phyloP scores from a whole-genome alignment of 2,113 vertebrate genomes.

The Rhegmatorhina hoffmannsi region DNA sequence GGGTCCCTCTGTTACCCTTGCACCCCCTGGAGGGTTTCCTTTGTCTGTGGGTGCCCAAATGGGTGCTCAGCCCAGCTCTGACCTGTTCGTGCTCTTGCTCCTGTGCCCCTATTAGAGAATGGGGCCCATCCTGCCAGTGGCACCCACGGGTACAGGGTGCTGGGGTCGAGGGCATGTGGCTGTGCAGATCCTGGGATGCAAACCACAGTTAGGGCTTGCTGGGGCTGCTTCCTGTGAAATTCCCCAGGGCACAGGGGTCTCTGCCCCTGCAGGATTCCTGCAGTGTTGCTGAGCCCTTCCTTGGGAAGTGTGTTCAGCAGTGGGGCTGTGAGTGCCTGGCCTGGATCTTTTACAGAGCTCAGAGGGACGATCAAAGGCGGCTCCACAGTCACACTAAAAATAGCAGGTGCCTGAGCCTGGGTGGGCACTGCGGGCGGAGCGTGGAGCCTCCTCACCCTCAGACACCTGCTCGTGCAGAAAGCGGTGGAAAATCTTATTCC shows the following conservation, averaged over 20 bases:
- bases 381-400: neutral
- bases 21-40: neutral
- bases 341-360: neutral
- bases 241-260: fast-evolving
- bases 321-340: fast-evolving
- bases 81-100: neutral
- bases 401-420: neutral
- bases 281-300: neutral
- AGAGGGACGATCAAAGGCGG: neutral
- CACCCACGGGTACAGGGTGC: neutral
- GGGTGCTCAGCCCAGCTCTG: neutral
- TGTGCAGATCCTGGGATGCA: neutral
- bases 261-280: too few species aligned
- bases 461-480: neutral
- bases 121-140: fast-evolving
- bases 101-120: fast-evolving
- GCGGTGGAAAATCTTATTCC: neutral
- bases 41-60: neutral
- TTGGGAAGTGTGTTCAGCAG: fast-evolving
- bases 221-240: fast-evolving
- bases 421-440: neutral
- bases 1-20: neutral
- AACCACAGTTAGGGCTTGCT: fast-evolving
- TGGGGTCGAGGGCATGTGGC: neutral
- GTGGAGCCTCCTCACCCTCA: neutral